phyloP scores from a whole-genome alignment of 2,797 vertebrate genomes.

The Ispidina lecontei region DNA sequence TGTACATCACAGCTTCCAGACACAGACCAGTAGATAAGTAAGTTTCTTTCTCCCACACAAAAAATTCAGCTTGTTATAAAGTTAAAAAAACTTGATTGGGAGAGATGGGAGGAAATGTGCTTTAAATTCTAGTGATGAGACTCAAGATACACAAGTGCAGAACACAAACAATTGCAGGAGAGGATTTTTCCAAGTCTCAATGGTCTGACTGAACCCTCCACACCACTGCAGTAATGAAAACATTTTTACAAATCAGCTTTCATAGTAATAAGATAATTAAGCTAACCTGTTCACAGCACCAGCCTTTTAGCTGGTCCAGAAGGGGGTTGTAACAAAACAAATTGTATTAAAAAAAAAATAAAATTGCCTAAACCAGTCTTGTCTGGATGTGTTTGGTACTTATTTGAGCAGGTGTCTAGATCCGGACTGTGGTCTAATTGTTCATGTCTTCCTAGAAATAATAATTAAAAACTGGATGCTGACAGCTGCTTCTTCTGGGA shows the following conservation, averaged over 20 bases:
- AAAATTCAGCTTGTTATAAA: background rate
- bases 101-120: background rate
- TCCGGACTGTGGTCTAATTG: background rate
- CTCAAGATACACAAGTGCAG: background rate
- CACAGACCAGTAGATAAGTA: background rate
- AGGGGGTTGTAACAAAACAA: background rate
- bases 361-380: too few species aligned
- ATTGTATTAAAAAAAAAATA: too few species aligned
- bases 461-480: background rate
- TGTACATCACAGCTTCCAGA: background rate
- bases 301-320: background rate
- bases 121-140: background rate
- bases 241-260: background rate
- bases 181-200: background rate
- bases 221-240: background rate
- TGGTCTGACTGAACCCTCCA: background rate
- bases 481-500: background rate
- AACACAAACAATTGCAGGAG: background rate
- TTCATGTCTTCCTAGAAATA: background rate
- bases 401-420: background rate
- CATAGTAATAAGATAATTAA: background rate
- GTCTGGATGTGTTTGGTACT: background rate
- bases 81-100: background rate
- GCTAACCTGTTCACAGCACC: background rate
- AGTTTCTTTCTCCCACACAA: background rate